These are phyloP conservation scores for Paratilapia polleni DNA, from an alignment of 2,113 vertebrate genomes.

Conservation along the genomic window DNA sequence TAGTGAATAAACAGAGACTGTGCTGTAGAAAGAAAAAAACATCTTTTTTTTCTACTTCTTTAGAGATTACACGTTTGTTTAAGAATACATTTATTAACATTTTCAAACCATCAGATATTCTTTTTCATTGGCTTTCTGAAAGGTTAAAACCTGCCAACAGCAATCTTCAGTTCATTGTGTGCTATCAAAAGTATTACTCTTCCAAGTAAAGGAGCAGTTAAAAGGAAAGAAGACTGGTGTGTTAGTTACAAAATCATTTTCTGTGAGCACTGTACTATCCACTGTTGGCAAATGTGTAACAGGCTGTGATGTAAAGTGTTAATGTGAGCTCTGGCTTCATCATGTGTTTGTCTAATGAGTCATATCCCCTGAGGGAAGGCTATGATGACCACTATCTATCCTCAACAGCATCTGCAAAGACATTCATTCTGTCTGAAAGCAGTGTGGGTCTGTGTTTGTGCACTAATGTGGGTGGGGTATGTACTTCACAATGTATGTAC, in stretches of 20 bases:
- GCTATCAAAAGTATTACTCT: background rate
- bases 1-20: background rate
- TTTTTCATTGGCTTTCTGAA: background rate
- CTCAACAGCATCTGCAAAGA: constrained; percentile 27
- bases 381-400: constrained; percentile 34
- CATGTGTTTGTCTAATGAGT: constrained; percentile 49
- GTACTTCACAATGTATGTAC: background rate
- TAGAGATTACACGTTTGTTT: background rate
- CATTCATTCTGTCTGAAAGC: background rate
- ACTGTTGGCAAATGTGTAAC: background rate
- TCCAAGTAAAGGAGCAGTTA: background rate
- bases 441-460: background rate
- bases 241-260: background rate
- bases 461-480: background rate
- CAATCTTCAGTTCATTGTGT: background rate
- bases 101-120: background rate
- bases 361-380: constrained; percentile 24
- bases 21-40: background rate
- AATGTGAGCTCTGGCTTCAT: constrained; percentile 28
- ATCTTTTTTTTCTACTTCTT: background rate
- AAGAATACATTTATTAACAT: background rate
- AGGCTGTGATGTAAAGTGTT: constrained; percentile 12
- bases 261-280: background rate
- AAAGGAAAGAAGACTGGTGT: background rate
- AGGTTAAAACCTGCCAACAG: background rate